Percentiles rank a stretch among this genome's conserved stretches.
These are phyloP conservation scores for Aldrovandia affinis DNA, from an alignment of 2,797 vertebrate species.

Conservation along the genomic window DNA sequence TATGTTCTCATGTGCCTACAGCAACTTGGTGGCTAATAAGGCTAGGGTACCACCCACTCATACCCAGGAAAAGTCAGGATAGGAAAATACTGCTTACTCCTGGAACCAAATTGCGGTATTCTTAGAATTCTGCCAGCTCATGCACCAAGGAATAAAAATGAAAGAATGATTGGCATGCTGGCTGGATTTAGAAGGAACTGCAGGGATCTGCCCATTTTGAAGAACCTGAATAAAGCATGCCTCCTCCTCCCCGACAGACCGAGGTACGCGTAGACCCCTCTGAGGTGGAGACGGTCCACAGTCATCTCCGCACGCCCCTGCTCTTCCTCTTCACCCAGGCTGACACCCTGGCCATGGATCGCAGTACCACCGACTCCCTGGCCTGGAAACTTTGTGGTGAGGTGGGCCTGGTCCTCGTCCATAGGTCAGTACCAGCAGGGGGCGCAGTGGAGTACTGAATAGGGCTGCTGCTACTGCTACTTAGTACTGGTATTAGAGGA, in stretches of 20 bases:
- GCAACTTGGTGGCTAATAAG: neutral
- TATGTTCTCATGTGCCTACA: neutral
- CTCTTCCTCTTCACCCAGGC: constrained; percentile 86
- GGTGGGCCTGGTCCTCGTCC: constrained; percentile 81
- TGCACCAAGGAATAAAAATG: neutral
- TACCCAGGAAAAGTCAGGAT: neutral
- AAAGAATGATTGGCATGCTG: neutral
- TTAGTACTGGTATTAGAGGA: neutral
- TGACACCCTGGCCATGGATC: constrained; percentile 79
- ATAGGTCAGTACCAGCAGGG: constrained; percentile 70
- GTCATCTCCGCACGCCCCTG: constrained; percentile 84
- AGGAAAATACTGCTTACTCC: neutral
- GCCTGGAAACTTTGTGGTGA: constrained; percentile 87
- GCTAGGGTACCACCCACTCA: neutral
- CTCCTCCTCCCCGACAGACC: constrained; percentile 66
- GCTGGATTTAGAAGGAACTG: neutral
- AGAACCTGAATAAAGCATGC: neutral
- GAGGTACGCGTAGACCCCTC: constrained; percentile 83
- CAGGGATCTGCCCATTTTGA: neutral
- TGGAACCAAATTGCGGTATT: neutral
- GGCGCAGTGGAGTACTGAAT: neutral
- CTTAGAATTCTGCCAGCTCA: no score
- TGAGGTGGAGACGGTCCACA: constrained; percentile 75
- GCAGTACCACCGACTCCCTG: constrained; percentile 76
- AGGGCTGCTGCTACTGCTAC: neutral